These are phyloP conservation scores for Cladorhizidae sp. DNA, from an alignment of 37 sponge, comb jelly and placozoan genomes.

Conservation along the genomic window DNA sequence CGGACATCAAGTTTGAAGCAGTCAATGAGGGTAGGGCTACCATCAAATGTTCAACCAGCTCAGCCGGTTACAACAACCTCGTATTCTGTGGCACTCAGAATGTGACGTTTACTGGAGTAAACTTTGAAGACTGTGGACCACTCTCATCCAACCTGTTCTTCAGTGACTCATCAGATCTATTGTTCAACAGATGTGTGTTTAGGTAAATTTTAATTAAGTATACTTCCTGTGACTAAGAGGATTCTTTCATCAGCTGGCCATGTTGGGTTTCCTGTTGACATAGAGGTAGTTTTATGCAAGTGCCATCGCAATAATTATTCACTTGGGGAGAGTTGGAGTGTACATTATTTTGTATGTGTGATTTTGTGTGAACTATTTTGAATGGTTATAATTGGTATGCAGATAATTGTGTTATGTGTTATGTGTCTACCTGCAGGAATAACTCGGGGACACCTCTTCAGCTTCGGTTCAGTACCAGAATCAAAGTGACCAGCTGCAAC, in stretches of 20 bases:
- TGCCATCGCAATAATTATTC: background rate
- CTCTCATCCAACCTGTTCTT: slow-evolving; percentile 62
- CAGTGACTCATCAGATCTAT: slow-evolving; percentile 4
- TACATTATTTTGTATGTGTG: background rate
- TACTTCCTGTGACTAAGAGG: too few species aligned
- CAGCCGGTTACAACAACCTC: slow-evolving; percentile 47
- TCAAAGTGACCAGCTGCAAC: slow-evolving; percentile 29
- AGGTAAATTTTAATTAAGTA: slow-evolving; percentile 27
- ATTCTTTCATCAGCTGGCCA: too few species aligned
- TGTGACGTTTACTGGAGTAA: slow-evolving; percentile 37
- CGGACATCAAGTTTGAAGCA: slow-evolving; percentile 39
- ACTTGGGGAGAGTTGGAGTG: too few species aligned
- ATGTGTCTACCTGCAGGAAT: slow-evolving; percentile 18
- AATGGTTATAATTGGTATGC: background rate
- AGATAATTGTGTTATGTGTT: background rate
- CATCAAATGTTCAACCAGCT: slow-evolving; percentile 40
- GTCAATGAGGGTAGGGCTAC: slow-evolving; percentile 19
- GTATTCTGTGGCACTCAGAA: slow-evolving; percentile 1
- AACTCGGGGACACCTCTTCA: slow-evolving; percentile 58
- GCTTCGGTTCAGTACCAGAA: slow-evolving; percentile 16
- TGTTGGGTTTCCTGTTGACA: too few species aligned
- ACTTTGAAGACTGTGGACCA: slow-evolving; percentile 68
- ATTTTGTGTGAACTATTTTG: background rate
- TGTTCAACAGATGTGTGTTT: slow-evolving; percentile 50
- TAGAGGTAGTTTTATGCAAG: background rate